Evolutionary conservation across 1,140 invertebrate genomes (phyloP), one percentile per base, ranked within the genome.

Genomic region (Andricus grossulariae): DNA sequence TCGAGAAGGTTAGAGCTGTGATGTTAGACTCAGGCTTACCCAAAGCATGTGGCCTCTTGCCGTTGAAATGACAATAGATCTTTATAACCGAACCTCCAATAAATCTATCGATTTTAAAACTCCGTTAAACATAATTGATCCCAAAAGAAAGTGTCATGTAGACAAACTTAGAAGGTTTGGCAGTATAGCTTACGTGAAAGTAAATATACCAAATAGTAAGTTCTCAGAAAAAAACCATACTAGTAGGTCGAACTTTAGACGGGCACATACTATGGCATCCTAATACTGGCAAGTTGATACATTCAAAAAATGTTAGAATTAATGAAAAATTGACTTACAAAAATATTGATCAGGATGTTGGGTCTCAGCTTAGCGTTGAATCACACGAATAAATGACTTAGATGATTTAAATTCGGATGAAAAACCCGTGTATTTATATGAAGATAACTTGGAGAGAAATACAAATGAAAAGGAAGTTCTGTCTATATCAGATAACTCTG

Each of bases 41-140:
- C 19, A 70, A 54, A 32, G 60, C 10, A 88, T 88, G 83, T 92
- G 89, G 90, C 83, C 83, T 71, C 81, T 90, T 71, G 87, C 89
- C 52, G 78, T 83, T 8, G 60, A 80, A 39, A 84, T 77, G 71
- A 88, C 88, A 0, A 83, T 81, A 13, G 84, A 90, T 75, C 72
- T 85, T 11, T 84, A 86, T 54, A 91, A 91, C 74, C 71, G 80
- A 21, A 80, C 80, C 16, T 82, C 82, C 7, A 79, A 84, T 25
- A 84, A 81, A 72, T 54, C 78, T 0, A 82, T 78, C 39, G 70
- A 76, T 16, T 83, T 72, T 72, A 54, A 79, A 50, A 21, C 71
- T 3, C 82, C 79, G 16, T 11, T 84, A 70, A 45, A 13, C 0
- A 80, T 74, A 77, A 73, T 75, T 19, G 16, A 60, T 54, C 50